A percentile compares a stretch with the other conserved stretches of the same genome.
phyloP scores from a whole-genome alignment of 2,113 vertebrate species.

The Pleuronectes platessa region DNA sequence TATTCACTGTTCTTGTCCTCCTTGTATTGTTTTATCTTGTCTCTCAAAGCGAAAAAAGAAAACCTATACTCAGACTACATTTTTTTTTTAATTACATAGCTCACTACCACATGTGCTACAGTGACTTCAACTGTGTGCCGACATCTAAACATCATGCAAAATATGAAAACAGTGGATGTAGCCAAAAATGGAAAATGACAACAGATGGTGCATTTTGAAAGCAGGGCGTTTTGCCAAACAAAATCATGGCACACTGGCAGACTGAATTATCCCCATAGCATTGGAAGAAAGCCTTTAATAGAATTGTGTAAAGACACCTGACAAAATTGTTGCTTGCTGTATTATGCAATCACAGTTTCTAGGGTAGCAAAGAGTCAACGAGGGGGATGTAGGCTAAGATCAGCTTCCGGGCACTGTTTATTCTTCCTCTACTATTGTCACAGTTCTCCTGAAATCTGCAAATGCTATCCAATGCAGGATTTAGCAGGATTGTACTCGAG shows the following conservation, averaged over 20 bases:
- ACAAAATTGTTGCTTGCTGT: slow-evolving; percentile 26
- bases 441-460: slow-evolving; percentile 18
- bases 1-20: too few relatives aligned
- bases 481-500: slow-evolving; percentile 22
- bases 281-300: slow-evolving; percentile 35
- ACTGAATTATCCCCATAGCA: slow-evolving; percentile 27
- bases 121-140: not conserved
- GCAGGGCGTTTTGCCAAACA: slow-evolving; percentile 16
- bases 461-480: slow-evolving; percentile 27
- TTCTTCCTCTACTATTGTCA: slow-evolving; percentile 25
- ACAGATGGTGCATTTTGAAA: slow-evolving; percentile 51
- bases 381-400: slow-evolving; percentile 38
- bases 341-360: slow-evolving; percentile 56
- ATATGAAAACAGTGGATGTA: slow-evolving; percentile 11
- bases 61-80: not conserved
- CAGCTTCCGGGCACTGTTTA: slow-evolving; percentile 9
- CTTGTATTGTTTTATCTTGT: not conserved
- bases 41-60: too few relatives aligned
- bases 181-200: slow-evolving; percentile 33
- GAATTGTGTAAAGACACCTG: slow-evolving; percentile 30
- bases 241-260: slow-evolving; percentile 16
- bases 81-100: not conserved
- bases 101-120: not conserved
- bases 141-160: slow-evolving; percentile 2
- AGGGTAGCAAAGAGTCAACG: slow-evolving; percentile 36